Percentiles rank a stretch among this genome's conserved stretches.
phyloP scores from a whole-genome alignment of 1,140 invertebrate species.

The Lepidotrigona ventralis region DNA sequence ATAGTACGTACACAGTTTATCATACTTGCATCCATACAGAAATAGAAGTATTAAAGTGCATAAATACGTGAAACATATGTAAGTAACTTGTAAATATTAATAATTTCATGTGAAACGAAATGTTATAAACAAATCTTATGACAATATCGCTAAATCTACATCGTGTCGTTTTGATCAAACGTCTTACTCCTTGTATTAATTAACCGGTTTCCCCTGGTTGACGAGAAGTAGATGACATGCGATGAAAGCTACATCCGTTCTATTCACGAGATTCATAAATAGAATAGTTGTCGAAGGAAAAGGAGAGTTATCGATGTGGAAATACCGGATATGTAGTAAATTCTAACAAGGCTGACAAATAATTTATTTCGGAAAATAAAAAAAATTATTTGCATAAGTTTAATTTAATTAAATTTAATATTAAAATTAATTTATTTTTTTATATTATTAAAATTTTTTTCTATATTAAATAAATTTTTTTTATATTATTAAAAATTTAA shows the following conservation, averaged over 20 bases:
- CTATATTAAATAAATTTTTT: too few species aligned
- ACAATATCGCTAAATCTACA: background rate
- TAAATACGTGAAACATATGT: too few species aligned
- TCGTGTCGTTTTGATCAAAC: slow-evolving; percentile 4
- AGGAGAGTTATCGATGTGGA: background rate
- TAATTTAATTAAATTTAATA: too few species aligned
- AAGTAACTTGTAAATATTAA: background rate
- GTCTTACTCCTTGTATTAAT: slow-evolving; percentile 2
- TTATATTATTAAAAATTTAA: too few species aligned
- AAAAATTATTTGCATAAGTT: background rate
- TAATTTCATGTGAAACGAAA: background rate
- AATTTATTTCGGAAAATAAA: background rate
- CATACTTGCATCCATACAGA: background rate
- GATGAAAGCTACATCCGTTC: slow-evolving; percentile 15
- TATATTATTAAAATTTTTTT: too few species aligned
- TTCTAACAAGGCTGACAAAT: too few species aligned
- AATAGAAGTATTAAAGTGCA: background rate
- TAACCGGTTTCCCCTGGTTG: background rate
- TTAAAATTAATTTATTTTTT: too few species aligned
- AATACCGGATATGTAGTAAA: background rate
- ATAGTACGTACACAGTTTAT: background rate
- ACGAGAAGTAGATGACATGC: background rate
- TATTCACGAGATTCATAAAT: background rate
- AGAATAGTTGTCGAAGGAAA: background rate
- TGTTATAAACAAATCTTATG: background rate